phyloP scores from a whole-genome alignment of 2,113 vertebrate genomes.

The Columbina picui region DNA sequence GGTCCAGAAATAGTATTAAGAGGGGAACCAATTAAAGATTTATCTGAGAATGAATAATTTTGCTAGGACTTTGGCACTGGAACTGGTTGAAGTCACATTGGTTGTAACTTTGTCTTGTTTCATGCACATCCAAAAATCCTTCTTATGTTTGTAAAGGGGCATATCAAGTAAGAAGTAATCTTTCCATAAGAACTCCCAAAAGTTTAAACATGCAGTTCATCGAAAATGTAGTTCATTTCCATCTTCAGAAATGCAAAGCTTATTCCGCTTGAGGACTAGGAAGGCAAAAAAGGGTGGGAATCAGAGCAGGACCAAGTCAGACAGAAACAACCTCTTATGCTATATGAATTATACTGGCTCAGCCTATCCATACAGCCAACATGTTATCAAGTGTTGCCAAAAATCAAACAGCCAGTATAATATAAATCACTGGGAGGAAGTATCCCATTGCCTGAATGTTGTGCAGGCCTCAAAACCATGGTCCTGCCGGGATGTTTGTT shows the following conservation, averaged over 20 bases:
- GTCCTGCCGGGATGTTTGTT: neutral
- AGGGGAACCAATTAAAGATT: slow-evolving; percentile 68
- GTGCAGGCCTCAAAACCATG: neutral
- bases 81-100: slow-evolving; percentile 37
- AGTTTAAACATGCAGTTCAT: neutral
- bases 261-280: neutral
- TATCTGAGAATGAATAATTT: slow-evolving; percentile 51
- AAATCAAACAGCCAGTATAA: neutral
- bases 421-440: neutral
- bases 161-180: neutral
- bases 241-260: neutral
- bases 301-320: neutral
- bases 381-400: neutral
- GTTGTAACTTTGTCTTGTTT: neutral
- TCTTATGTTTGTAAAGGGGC: neutral
- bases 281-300: neutral
- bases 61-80: slow-evolving; percentile 8
- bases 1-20: slow-evolving; percentile 48
- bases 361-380: neutral
- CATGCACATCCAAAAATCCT: neutral
- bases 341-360: neutral
- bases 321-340: neutral
- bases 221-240: neutral
- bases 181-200: neutral
- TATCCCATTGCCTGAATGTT: neutral